Evolutionary conservation across 2,113 vertebrate species (phyloP).

Genomic region (Daphoenositta chrysoptera): DNA sequence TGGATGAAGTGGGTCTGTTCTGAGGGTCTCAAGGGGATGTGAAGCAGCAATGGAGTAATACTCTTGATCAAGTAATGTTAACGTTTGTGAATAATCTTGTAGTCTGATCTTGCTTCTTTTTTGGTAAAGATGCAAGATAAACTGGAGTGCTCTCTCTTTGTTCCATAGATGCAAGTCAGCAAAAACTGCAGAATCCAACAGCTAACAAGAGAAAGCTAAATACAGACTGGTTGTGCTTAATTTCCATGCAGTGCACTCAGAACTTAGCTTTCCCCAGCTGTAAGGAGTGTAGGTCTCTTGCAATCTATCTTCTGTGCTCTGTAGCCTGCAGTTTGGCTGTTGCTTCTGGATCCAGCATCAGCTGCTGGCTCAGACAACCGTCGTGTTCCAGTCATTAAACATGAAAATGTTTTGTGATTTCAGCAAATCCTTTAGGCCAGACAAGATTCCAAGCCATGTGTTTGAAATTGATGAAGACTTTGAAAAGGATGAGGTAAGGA

Average conservation of each 20-base stretch:
- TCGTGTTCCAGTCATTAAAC: not conserved
- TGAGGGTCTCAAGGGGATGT: not conserved
- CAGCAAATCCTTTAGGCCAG: constrained; percentile 92
- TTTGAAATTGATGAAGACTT: constrained; percentile 95
- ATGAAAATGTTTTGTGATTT: constrained; percentile 52
- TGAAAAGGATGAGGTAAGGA: constrained; percentile 89
- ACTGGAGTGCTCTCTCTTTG: not conserved
- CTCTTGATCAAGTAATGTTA: not conserved
- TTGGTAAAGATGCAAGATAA: not conserved
- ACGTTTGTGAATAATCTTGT: not conserved
- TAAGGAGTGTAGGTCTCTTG: not conserved
- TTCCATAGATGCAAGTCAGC: not conserved
- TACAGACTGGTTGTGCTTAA: not conserved
- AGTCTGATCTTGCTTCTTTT: not conserved
- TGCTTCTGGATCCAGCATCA: not conserved
- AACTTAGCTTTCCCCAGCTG: not conserved
- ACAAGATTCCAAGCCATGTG: constrained; percentile 90
- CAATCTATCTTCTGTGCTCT: not conserved
- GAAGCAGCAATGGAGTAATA: not conserved
- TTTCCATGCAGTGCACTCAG: not conserved
- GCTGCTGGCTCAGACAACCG: not conserved
- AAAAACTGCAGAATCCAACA: not conserved
- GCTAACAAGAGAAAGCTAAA: not conserved
- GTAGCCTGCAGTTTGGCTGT: not conserved
- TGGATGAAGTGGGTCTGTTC: not conserved